Conservation (phyloP, 1,140 invertebrate species). For the Neocloeon triangulifer region DNA sequence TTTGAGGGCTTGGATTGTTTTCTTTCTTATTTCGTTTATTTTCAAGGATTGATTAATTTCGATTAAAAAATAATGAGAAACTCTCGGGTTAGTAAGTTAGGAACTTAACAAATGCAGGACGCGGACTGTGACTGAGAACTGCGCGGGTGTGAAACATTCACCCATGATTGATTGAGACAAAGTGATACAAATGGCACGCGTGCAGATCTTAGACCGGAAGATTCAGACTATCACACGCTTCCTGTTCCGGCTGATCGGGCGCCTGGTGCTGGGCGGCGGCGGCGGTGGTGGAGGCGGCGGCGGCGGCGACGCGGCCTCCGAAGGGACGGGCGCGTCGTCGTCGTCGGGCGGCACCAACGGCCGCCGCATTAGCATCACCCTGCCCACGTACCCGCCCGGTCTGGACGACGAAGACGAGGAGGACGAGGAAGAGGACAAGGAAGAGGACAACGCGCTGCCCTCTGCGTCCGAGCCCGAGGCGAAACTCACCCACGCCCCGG, state of each 20-base stretch:
- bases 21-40: too few relatives aligned
- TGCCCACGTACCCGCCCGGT: slow-evolving; percentile 26
- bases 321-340: background rate
- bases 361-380: slow-evolving; percentile 23
- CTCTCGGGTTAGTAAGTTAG: too few relatives aligned
- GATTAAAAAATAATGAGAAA: too few relatives aligned
- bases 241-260: slow-evolving; percentile 39
- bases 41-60: too few relatives aligned
- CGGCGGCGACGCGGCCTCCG: slow-evolving; percentile 14
- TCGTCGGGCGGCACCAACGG: slow-evolving; percentile 17
- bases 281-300: slow-evolving; percentile 19
- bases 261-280: slow-evolving; percentile 20
- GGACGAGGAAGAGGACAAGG: slow-evolving; percentile 16
- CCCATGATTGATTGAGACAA: too few relatives aligned
- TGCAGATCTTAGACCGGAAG: slow-evolving; percentile 52
- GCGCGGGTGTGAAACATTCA: too few relatives aligned
- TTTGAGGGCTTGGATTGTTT: too few relatives aligned
- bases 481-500: slow-evolving; percentile 8
- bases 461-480: slow-evolving; percentile 7
- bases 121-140: too few relatives aligned
- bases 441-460: slow-evolving; percentile 12
- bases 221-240: slow-evolving; percentile 42
- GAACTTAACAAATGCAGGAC: too few relatives aligned
- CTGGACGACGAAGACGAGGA: slow-evolving; percentile 20
- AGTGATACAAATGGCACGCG: too few relatives aligned